Evolutionary conservation across 2,113 vertebrate species (phyloP).

Genomic region (Lampris incognitus): DNA sequence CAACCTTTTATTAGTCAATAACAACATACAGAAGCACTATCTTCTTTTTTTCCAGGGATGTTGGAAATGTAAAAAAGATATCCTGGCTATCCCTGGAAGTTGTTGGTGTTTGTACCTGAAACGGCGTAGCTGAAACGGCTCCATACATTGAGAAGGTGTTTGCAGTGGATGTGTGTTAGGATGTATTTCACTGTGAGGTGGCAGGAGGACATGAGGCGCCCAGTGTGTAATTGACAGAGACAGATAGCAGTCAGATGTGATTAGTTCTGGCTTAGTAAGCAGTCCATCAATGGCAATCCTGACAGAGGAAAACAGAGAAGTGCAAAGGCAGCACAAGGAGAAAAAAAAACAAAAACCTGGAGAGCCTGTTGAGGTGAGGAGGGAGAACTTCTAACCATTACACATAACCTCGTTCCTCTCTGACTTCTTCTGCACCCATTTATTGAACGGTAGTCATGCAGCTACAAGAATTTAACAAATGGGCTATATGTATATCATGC

Average conservation of each 20-base stretch:
- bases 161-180: conserved; percentile 25
- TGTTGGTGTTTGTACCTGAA: neutral
- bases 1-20: too few relatives aligned
- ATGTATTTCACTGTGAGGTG: conserved; percentile 38
- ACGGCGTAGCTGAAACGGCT: neutral
- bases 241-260: conserved; percentile 78
- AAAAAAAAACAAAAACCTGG: conserved; percentile 14
- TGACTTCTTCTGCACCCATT: neutral
- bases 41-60: too few relatives aligned
- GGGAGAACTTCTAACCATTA: neutral
- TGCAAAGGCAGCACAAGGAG: conserved; percentile 48
- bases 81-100: neutral
- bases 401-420: neutral
- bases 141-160: conserved; percentile 36
- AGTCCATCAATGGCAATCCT: conserved; percentile 51
- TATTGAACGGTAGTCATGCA: neutral
- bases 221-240: conserved; percentile 74
- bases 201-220: conserved; percentile 49
- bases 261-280: conserved; percentile 72
- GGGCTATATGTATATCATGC: neutral
- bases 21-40: too few relatives aligned
- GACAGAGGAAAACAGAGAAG: conserved; percentile 53
- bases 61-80: neutral
- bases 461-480: neutral
- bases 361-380: neutral